Conservation (phyloP, 2,113 vertebrate genomes). For the Dryoscopus gambensis region DNA sequence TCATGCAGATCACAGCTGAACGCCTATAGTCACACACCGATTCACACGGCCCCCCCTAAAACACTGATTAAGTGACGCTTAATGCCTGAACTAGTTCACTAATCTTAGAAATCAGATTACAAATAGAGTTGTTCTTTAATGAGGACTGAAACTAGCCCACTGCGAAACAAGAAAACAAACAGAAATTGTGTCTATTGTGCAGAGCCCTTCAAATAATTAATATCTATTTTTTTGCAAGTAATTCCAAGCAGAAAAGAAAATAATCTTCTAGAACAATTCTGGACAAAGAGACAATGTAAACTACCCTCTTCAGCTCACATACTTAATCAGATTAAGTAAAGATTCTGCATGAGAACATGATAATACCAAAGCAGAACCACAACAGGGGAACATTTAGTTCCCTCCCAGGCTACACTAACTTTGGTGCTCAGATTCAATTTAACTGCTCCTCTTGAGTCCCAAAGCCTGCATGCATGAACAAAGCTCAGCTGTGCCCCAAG, state of each 20-base stretch:
- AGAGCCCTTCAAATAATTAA: neutral
- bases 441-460: neutral
- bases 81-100: neutral
- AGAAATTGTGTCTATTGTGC: neutral
- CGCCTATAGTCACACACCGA: neutral
- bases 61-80: neutral
- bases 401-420: neutral
- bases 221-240: neutral
- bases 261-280: neutral
- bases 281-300: neutral
- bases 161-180: neutral
- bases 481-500: neutral
- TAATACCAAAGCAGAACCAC: neutral
- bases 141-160: neutral
- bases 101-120: neutral
- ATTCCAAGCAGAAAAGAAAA: neutral
- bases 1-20: neutral
- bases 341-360: neutral
- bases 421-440: neutral
- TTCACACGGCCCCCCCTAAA: rapidly evolving
- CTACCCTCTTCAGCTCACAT: neutral
- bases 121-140: neutral
- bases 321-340: neutral
- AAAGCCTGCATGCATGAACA: neutral
- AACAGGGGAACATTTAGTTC: neutral